These are phyloP conservation scores for Lacanobia oleracea DNA, from an alignment of 2,888 invertebrate genomes.

Conservation along the genomic window DNA sequence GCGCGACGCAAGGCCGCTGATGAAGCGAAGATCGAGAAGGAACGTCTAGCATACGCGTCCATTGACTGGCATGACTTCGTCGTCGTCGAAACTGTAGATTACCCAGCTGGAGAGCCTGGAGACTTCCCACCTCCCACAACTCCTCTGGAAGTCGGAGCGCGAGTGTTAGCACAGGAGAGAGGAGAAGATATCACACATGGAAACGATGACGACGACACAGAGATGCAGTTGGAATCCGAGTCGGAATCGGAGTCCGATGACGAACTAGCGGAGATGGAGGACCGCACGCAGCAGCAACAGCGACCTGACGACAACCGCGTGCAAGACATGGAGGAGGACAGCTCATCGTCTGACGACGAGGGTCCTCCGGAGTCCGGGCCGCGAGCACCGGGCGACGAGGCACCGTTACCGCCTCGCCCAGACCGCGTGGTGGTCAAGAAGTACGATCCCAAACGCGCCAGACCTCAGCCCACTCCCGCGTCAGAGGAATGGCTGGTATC, in stretches of 20 bases:
- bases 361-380: constrained; percentile 72
- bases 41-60: constrained; percentile 98
- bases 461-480: constrained; percentile 91
- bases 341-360: constrained; percentile 90
- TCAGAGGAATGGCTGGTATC: constrained; percentile 98
- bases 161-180: constrained; percentile 95
- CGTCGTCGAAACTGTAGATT: constrained; percentile 99
- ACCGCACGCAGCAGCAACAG: constrained; percentile 86
- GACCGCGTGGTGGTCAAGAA: constrained; percentile 99
- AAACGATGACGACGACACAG: constrained; percentile 93
- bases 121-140: constrained; percentile 99
- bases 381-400: constrained; percentile 85
- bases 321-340: constrained; percentile 98
- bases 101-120: constrained; percentile 98
- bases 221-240: constrained; percentile 97
- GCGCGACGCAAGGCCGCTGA: constrained; percentile 97
- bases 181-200: constrained; percentile 92
- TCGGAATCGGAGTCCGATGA: constrained; percentile 91
- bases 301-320: constrained; percentile 90
- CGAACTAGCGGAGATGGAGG: constrained; percentile 93
- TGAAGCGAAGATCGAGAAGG: constrained; percentile 98
- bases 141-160: constrained; percentile 98
- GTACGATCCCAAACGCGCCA: constrained; percentile 96
- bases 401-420: constrained; percentile 96
- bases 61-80: constrained; percentile 99